These are phyloP conservation scores for Pongo abelii DNA, from an alignment of 2,113 vertebrate genomes.

Conservation along the genomic window DNA sequence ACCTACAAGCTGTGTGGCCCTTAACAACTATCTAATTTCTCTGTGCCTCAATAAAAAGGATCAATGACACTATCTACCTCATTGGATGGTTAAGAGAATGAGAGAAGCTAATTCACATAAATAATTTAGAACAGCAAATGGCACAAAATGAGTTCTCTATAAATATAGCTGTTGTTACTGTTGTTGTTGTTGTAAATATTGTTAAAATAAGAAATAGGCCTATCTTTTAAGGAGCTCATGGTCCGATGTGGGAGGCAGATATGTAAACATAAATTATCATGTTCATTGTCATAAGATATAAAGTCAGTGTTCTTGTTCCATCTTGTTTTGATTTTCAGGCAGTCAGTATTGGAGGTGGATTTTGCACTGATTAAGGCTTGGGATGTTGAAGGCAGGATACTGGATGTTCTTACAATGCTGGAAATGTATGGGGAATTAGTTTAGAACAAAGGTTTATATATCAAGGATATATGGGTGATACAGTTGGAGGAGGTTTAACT, in stretches of 20 bases:
- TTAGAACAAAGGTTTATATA: not conserved
- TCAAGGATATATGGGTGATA: not conserved
- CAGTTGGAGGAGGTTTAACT: not conserved
- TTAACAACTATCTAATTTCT: not conserved
- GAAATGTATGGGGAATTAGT: not conserved
- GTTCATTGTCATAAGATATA: not conserved
- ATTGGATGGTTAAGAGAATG: not conserved
- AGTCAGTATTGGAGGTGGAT: not conserved
- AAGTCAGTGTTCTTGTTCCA: not conserved
- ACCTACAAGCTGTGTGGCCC: not conserved
- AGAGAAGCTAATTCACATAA: not conserved
- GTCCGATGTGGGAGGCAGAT: not conserved
- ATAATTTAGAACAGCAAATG: not conserved
- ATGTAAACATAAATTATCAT: not conserved
- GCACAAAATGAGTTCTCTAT: not conserved
- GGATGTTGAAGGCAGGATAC: not conserved
- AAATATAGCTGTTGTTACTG: not conserved
- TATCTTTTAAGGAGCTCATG: not conserved
- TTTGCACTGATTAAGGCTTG: not conserved
- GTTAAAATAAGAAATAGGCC: not conserved
- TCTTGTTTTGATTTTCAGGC: not conserved
- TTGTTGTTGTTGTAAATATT: not conserved
- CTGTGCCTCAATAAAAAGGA: not conserved
- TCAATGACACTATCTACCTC: not conserved
- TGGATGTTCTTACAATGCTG: not conserved